Evolutionary conservation across 2,113 vertebrate genomes (phyloP).

Genomic region (Triplophysa rosa): DNA sequence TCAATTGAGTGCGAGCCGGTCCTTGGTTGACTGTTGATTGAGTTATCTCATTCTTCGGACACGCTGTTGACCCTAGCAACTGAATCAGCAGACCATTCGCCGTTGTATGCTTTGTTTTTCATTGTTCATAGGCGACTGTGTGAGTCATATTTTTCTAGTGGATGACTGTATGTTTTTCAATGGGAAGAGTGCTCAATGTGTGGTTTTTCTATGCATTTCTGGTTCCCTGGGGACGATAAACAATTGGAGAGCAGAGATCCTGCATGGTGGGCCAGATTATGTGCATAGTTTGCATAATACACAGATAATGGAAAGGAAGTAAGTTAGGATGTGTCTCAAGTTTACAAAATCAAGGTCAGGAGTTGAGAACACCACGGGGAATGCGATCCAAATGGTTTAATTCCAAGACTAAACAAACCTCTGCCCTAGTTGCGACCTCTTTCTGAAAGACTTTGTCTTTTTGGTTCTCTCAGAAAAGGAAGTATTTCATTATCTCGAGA

Average conservation of each 20-base stretch:
- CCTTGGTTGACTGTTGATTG: neutral
- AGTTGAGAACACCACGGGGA: constrained; percentile 33
- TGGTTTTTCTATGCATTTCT: constrained; percentile 3
- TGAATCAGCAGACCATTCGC: constrained; percentile 13
- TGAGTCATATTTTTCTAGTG: neutral
- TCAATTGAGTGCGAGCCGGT: constrained; percentile 2
- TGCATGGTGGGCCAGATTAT: constrained; percentile 18
- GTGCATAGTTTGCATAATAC: constrained; percentile 37
- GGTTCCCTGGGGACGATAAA: constrained; percentile 15
- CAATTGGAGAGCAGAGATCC: constrained; percentile 13
- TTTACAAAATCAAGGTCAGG: constrained; percentile 35
- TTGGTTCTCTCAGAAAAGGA: constrained; percentile 23
- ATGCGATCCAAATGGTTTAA: constrained; percentile 25
- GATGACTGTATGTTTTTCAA: neutral
- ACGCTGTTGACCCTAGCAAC: constrained; percentile 5
- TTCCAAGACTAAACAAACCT: constrained; percentile 35
- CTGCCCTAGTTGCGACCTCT: constrained; percentile 16
- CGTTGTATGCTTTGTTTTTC: neutral
- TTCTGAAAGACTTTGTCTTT: constrained; percentile 9
- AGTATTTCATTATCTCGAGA: constrained; percentile 34
- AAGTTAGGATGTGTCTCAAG: constrained; percentile 13
- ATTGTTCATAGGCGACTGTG: constrained; percentile 10
- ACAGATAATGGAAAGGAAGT: constrained; percentile 38
- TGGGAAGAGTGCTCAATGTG: neutral
- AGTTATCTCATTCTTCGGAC: neutral